Conservation (phyloP, 2,888 invertebrate species). For the Perizoma affinitatum region DNA sequence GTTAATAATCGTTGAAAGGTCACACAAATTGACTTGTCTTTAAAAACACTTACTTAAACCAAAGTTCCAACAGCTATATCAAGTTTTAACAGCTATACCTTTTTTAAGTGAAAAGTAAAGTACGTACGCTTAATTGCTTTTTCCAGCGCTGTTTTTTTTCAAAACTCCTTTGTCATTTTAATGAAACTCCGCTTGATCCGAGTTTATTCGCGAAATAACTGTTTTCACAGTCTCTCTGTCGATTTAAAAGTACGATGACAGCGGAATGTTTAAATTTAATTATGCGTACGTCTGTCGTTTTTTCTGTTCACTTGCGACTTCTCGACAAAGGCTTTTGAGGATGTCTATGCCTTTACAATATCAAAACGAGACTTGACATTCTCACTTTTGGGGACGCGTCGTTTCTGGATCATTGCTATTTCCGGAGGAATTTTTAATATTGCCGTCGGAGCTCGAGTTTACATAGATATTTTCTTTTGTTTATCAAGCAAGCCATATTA, state of each 20-base stretch:
- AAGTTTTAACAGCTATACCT: too few species aligned
- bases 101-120: too few species aligned
- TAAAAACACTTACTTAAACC: too few species aligned
- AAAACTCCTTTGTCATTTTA: constrained; percentile 39
- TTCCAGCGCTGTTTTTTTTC: constrained; percentile 14
- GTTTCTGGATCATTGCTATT: constrained; percentile 18
- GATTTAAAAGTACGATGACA: constrained; percentile 43
- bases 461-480: background rate
- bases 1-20: too few species aligned
- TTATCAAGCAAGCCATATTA: background rate
- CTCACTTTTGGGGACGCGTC: constrained; percentile 17
- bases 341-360: constrained; percentile 15
- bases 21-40: too few species aligned
- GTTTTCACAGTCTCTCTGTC: constrained; percentile 39
- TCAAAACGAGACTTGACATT: constrained; percentile 24
- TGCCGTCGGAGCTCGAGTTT: constrained; percentile 1
- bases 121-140: constrained; percentile 17
- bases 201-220: constrained; percentile 38
- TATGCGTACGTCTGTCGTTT: constrained; percentile 35
- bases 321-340: constrained; percentile 19
- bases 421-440: constrained; percentile 26
- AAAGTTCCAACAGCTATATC: too few species aligned
- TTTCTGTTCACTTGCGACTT: constrained; percentile 19
- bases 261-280: constrained; percentile 48
- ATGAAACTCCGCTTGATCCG: constrained; percentile 38